phyloP scores from a whole-genome alignment of 2,113 vertebrate species.

The Haliaeetus leucogaster region DNA sequence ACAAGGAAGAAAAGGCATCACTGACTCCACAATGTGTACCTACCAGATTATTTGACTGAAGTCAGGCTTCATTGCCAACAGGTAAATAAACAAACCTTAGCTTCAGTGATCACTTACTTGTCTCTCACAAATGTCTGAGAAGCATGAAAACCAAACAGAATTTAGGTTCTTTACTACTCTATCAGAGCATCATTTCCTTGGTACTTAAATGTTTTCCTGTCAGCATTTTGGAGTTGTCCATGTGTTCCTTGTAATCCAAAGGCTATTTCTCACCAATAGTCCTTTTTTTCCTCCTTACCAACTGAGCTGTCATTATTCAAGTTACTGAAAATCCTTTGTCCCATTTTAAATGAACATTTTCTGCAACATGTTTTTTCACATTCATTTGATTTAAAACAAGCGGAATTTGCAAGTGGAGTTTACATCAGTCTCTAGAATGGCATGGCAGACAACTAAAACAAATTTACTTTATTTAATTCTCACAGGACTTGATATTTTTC shows the following conservation, averaged over 20 bases:
- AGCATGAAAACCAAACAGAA: neutral
- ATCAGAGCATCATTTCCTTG: neutral
- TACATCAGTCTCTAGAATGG: slow-evolving; percentile 17
- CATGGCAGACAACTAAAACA: slow-evolving; percentile 24
- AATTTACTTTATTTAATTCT: slow-evolving; percentile 50
- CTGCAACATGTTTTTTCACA: slow-evolving; percentile 45
- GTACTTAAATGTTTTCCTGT: neutral
- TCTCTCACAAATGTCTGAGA: neutral
- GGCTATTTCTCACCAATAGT: neutral
- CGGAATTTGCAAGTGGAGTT: slow-evolving; percentile 39
- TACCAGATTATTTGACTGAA: neutral
- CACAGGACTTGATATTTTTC: slow-evolving; percentile 26
- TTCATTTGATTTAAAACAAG: slow-evolving; percentile 49
- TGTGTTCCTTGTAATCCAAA: slow-evolving; percentile 9
- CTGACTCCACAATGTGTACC: neutral
- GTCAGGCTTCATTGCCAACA: neutral
- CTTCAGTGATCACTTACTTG: neutral
- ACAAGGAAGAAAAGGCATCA: neutral
- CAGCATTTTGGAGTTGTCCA: neutral
- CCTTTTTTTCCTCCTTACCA: neutral
- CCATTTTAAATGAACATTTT: slow-evolving; percentile 24
- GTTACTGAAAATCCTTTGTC: neutral
- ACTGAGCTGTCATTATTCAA: slow-evolving; percentile 3
- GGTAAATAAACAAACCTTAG: slow-evolving; percentile 47
- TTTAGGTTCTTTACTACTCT: neutral